These are phyloP conservation scores for Palloptera scutellata DNA, from an alignment of 2,888 invertebrate species.

Conservation along the genomic window DNA sequence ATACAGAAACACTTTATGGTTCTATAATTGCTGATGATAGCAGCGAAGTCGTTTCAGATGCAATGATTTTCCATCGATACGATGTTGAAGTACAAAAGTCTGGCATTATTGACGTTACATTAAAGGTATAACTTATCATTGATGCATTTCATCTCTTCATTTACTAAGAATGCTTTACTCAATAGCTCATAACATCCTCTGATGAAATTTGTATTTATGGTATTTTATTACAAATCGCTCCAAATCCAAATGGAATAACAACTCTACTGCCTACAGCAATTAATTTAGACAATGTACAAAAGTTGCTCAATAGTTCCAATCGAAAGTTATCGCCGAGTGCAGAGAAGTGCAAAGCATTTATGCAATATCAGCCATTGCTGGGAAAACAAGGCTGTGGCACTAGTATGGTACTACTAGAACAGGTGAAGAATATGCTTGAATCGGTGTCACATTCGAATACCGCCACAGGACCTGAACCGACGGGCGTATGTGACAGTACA, in stretches of 20 bases:
- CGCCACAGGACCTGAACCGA: not conserved
- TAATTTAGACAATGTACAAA: constrained; percentile 56
- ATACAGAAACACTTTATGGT: constrained; percentile 56
- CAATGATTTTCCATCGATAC: constrained; percentile 50
- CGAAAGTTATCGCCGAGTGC: constrained; percentile 46
- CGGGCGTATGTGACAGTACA: not conserved
- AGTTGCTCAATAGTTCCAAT: constrained; percentile 47
- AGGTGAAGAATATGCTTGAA: constrained; percentile 29
- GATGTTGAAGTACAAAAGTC: constrained; percentile 57
- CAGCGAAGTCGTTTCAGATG: constrained; percentile 45
- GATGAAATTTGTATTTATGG: constrained; percentile 60
- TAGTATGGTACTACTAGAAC: constrained; percentile 21
- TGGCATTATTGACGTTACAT: constrained; percentile 52
- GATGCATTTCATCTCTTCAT: too few relatives aligned
- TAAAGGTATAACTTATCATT: constrained; percentile 43
- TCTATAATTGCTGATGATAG: constrained; percentile 42
- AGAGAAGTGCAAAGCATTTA: constrained; percentile 53
- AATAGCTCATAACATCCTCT: constrained; percentile 47
- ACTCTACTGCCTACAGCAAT: constrained; percentile 46
- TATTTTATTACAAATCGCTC: constrained; percentile 51
- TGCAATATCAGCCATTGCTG: not conserved
- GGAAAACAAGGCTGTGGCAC: not conserved
- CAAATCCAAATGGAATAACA: constrained; percentile 57
- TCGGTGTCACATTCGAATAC: not conserved
- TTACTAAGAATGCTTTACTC: not conserved